Evolutionary conservation across 2,888 invertebrate species (phyloP), one percentile per base, ranked within the genome.

Genomic region (Polietes domitor): DNA sequence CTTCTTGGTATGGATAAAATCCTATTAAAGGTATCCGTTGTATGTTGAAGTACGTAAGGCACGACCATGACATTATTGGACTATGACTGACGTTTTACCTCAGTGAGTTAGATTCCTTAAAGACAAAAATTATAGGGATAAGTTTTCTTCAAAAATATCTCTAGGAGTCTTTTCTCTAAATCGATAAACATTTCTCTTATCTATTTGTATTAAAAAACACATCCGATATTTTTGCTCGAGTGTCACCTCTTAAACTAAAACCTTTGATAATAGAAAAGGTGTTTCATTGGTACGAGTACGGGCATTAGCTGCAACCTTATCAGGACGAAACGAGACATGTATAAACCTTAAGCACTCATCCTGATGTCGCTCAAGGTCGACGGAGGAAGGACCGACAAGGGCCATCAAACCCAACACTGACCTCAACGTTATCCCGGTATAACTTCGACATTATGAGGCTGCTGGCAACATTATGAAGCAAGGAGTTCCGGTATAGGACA

Each of bases 221-320:
- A n/a, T n/a, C 32, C 1, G 17, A n/a, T n/a, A 47, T n/a, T 28
- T 63, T 32, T 63, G 15, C 32, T 32, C 47, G 24, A 68, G 43
- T 68, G 68, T 47, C 15, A 19, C 3, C 15, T 4, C 37, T 24
- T 19, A 15, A 53, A 32, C 17, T 53, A 2, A 26, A 15, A 5
- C 19, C 26, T 15, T 19, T 71, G 17, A 50, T 37, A 50, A 72
- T 26, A 53, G 72, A 53, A 61, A 74, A 61, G 74, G 58, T 53
- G 61, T 75, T 75, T 65, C 75, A 43, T 50, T 65, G 47, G 65
- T 50, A 75, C 50, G n/a, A 65, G 50, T 24, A 75, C 65, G 15
- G 53, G 68, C 55, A 76, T 68, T 68, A 68, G 53, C 76, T 37
- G n/a, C 61, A 28, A 75, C 63, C 50, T 76, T 65, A 65, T 65